These are phyloP conservation scores for Drosophila nannoptera DNA, from an alignment of 1,140 invertebrate genomes.

Conservation along the genomic window DNA sequence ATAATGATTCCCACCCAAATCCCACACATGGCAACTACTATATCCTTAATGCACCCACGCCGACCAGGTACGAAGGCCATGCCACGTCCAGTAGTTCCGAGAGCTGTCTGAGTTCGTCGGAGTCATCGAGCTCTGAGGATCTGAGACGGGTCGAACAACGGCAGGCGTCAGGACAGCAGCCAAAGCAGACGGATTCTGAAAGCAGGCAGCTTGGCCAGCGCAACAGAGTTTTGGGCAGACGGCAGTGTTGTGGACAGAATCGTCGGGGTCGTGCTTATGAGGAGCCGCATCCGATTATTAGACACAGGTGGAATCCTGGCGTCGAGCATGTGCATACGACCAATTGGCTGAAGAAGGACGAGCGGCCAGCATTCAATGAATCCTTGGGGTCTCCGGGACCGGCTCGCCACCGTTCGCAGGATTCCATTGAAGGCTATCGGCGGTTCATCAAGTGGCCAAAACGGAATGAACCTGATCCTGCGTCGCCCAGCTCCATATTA, in stretches of 20 bases:
- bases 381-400: conserved; percentile 1
- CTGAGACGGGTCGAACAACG: not conserved
- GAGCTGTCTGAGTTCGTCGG: not conserved
- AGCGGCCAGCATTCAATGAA: not conserved
- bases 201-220: too few relatives aligned
- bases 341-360: not conserved
- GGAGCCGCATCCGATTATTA: not conserved
- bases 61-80: not conserved
- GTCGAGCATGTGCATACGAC: not conserved
- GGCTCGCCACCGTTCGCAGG: not conserved
- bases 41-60: too few relatives aligned
- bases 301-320: not conserved
- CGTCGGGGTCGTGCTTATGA: too few relatives aligned
- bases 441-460: not conserved
- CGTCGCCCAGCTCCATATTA: conserved; percentile 17
- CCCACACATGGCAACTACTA: too few relatives aligned
- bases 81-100: not conserved
- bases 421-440: not conserved
- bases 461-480: not conserved
- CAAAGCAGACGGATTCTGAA: not conserved
- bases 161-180: not conserved
- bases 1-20: not conserved
- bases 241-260: too few relatives aligned
- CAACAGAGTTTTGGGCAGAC: too few relatives aligned
- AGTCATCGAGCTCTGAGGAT: not conserved